phyloP scores from a whole-genome alignment of 2,888 invertebrate species.

The Acleris literana region DNA sequence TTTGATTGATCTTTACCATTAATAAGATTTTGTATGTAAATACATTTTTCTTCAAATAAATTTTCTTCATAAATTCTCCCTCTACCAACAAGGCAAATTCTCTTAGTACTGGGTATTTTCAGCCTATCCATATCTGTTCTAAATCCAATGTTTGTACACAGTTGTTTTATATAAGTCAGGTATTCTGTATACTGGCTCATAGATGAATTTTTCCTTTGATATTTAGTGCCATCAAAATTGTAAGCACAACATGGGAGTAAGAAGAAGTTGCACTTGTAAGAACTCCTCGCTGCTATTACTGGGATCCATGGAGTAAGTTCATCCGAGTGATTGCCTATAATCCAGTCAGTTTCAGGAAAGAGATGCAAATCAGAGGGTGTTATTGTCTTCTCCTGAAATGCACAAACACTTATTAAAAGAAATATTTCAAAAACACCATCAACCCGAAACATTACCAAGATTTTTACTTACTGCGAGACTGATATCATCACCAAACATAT shows the following conservation, averaged over 20 bases:
- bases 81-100: conserved; percentile 89
- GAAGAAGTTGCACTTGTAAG: conserved; percentile 90
- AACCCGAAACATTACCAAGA: too few relatives aligned
- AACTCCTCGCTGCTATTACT: conserved; percentile 92
- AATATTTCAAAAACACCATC: too few relatives aligned
- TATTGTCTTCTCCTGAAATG: conserved; percentile 83
- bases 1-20: conserved; percentile 43
- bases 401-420: background rate
- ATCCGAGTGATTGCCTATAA: conserved; percentile 99
- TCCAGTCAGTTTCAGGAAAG: conserved; percentile 92
- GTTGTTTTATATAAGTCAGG: conserved; percentile 84
- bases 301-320: conserved; percentile 99
- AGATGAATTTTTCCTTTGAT: conserved; percentile 87
- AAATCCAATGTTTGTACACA: conserved; percentile 90
- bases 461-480: conserved; percentile 83
- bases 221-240: conserved; percentile 94
- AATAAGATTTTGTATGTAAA: conserved; percentile 75
- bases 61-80: conserved; percentile 70
- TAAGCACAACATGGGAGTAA: conserved; percentile 97
- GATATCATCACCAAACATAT: conserved; percentile 86
- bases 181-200: conserved; percentile 92
- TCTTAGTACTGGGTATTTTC: conserved; percentile 98
- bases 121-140: conserved; percentile 89
- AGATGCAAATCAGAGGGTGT: conserved; percentile 86
- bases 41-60: conserved; percentile 61